phyloP scores from a whole-genome alignment of 2,113 vertebrate species.

The Echinops telfairi region DNA sequence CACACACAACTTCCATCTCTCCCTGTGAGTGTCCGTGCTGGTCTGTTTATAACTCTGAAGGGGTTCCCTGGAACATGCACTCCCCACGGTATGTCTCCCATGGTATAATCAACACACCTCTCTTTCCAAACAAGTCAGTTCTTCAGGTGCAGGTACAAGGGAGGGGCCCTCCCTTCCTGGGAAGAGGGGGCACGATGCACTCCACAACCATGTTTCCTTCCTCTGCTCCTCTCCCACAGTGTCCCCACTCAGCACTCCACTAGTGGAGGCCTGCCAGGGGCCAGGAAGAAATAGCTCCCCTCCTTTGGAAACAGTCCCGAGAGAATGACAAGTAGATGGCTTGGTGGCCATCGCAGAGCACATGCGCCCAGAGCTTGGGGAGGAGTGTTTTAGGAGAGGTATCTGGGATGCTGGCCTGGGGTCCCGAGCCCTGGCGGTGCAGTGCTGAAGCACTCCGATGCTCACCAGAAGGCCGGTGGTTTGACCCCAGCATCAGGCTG shows the following conservation, averaged over 20 bases:
- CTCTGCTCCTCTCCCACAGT: not conserved
- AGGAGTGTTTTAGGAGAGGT: not conserved
- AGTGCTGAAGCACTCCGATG: not conserved
- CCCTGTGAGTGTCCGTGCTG: not conserved
- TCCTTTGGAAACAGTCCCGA: not conserved
- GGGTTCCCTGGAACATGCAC: not conserved
- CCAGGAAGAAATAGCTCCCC: rapidly evolving
- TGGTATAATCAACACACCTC: not conserved
- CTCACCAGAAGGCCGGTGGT: not conserved
- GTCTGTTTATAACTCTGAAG: not conserved
- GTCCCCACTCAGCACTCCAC: too few relatives aligned
- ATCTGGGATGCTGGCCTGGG: rapidly evolving
- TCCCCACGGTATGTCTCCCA: not conserved
- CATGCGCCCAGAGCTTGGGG: not conserved
- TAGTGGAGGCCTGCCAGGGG: rapidly evolving
- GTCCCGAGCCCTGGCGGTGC: not conserved
- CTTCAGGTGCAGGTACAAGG: too few relatives aligned
- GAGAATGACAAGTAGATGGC: not conserved
- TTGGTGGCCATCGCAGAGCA: too few relatives aligned
- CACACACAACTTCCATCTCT: not conserved
- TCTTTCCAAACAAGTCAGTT: not conserved
- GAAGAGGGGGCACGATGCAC: not conserved
- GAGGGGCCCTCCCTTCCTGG: too few relatives aligned
- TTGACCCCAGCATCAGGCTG: not conserved
- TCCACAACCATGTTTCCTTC: too few relatives aligned